Evolutionary conservation across 2,797 vertebrate species (phyloP), one percentile per base, ranked within the genome.

Genomic region (Ctenopoma multispine): DNA sequence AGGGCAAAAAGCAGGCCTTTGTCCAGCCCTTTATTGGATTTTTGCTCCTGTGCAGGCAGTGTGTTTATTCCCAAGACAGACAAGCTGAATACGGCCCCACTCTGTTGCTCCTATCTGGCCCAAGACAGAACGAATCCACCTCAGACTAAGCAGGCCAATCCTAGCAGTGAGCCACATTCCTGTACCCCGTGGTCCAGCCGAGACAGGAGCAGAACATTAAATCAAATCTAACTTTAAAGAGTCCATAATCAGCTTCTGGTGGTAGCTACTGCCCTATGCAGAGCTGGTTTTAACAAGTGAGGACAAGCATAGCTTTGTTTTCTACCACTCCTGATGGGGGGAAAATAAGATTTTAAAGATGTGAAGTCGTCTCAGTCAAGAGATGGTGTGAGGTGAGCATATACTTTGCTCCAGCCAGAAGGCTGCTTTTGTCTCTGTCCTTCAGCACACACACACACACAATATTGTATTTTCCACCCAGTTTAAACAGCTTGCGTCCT

Each of bases 11-110:
- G 82, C 79, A 79, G 74, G 67, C 77, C 88, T 94, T 95, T 94
- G 92, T 94, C 85, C 82, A 63, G 44, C 69, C 55, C 87, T 88
- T 94, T 94, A 94, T 94, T 94, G 88, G 86, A 94, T 94, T 93
- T 90, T 67, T 72, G 81, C 77, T 80, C 76, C 82, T 47, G 63
- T 62, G 67, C 80, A 69, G 81, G 68, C 81, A 18, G 57, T 43
- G 65, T 79, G 75, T 87, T 85, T 81, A 81, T 84, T 75, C 88
- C 75, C 69, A 68, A 80, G 68, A 85, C 78, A 75, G 81, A 48
- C 69, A 31, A 63, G 75, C 69, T 29, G 63, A 87, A 84, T 85
- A 76, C 76, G 60, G 78, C 82, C 73, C 69, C 11, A 48, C 87
- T 89, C 70, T 75, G 73, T 80, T 80, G 59, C 70, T 79, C 63